phyloP scores from a whole-genome alignment of 2,888 invertebrate species.

The Tachina grossa region DNA sequence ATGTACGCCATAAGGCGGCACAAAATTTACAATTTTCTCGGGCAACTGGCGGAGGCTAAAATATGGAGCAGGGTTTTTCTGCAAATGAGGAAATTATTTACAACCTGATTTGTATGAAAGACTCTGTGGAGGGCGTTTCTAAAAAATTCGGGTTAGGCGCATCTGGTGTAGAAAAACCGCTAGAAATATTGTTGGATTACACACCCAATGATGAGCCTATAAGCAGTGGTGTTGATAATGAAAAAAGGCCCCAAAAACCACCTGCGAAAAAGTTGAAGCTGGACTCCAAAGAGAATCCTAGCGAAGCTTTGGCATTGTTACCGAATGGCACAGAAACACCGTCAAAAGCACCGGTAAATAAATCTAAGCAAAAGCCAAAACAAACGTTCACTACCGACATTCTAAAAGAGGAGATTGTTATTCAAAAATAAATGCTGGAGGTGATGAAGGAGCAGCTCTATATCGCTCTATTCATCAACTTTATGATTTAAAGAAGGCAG shows the following conservation, averaged over 20 bases:
- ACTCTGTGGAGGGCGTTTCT: no score
- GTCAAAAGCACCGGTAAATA: conserved; percentile 33
- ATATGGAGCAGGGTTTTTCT: conserved; percentile 29
- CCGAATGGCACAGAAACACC: conserved; percentile 25
- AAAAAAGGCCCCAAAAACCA: conserved; percentile 15
- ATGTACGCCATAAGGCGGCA: no score
- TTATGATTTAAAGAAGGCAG: conserved; percentile 48
- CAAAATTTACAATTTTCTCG: no score
- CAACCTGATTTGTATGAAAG: no score
- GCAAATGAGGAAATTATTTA: background rate
- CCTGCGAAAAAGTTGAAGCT: conserved; percentile 45
- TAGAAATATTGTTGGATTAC: no score
- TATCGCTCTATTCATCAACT: conserved; percentile 30
- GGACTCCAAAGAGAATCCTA: no score
- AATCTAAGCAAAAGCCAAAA: conserved; percentile 29
- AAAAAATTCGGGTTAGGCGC: no score
- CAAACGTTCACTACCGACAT: conserved; percentile 20
- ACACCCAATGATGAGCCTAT: no score
- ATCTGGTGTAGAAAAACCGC: no score
- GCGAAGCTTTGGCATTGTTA: conserved; percentile 36
- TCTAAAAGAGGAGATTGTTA: conserved; percentile 31
- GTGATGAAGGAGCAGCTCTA: conserved; percentile 40
- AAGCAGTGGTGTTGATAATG: no score
- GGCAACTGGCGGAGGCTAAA: conserved; percentile 48
- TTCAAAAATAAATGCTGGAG: conserved; percentile 47